Evolutionary conservation across 2,797 vertebrate genomes (phyloP), one percentile per base, ranked within the genome.

Genomic region (Dendrocincla fuliginosa): DNA sequence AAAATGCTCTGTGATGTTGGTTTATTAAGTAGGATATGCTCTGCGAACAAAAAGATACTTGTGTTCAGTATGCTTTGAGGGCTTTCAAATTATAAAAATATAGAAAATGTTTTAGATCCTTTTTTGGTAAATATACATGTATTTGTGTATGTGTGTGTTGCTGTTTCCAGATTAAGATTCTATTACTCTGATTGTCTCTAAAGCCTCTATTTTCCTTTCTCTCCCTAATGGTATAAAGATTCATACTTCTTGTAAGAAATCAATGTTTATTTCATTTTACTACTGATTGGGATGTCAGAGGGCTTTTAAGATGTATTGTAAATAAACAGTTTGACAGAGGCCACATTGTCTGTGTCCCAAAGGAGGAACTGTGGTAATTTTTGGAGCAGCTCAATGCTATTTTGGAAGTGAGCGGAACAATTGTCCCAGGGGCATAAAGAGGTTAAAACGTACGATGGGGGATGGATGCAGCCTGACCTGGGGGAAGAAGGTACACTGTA

Each of bases 251-350:
- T 68, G 25, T 69, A 85, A 83, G 71, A 81, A 91, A 95, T 86
- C 92, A 69, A 88, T 60, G 35, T 81, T 89, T 90, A 81, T 93
- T 88, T 94, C 15, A n/a, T 91, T 94, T 91, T 76, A 18, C 61
- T 90, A 13, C 73, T 84, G 65, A 75, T 59, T 59, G 68, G 60
- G 82, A 83, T 68, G 84, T 83, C 68, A 81, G 50, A 68, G 63
- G 46, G 63, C 85, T 91, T 94, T 93, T 91, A 78, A 55, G 82
- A 60, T 60, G 19, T 35, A 50, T 49, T 71, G 75, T 92, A 94
- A 93, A 89, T 81, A 89, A 91, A 78, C 44, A 60, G 25, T 61
- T 75, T 70, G 87, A 50, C 52, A 82, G 70, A 70, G 46, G 14
- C 55, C 59, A 46, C 63, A 3, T 24, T 79, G 83, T 56, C 79